These are phyloP conservation scores for Aplocera efformata DNA, from an alignment of 2,888 invertebrate genomes.

Conservation along the genomic window DNA sequence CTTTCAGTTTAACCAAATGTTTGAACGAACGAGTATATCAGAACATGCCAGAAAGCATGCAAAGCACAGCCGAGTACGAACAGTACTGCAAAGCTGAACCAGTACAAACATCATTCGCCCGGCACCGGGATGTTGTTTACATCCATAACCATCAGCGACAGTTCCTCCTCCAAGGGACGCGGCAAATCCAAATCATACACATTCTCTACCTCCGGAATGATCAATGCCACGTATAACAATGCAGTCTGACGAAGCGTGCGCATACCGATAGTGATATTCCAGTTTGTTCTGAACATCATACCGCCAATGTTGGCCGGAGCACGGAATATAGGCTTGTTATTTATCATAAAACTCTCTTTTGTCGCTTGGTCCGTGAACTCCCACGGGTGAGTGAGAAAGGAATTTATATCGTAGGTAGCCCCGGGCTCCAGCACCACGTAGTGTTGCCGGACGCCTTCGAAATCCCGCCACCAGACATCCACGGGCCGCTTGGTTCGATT, in stretches of 20 bases:
- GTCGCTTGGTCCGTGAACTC: slow-evolving; percentile 87
- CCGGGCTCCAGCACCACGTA: slow-evolving; percentile 81
- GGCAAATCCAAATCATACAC: slow-evolving; percentile 67
- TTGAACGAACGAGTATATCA: neutral
- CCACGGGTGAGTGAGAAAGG: slow-evolving; percentile 92
- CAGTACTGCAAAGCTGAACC: neutral
- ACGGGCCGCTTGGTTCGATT: slow-evolving; percentile 64
- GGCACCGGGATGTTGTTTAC: slow-evolving; percentile 19
- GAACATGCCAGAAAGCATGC: slow-evolving; percentile 2
- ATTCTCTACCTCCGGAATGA: slow-evolving; percentile 44
- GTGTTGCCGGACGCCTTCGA: slow-evolving; percentile 80
- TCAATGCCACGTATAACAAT: slow-evolving; percentile 64
- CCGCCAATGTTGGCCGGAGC: slow-evolving; percentile 55
- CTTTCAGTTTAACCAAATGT: neutral
- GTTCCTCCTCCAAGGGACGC: slow-evolving; percentile 51
- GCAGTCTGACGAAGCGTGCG: slow-evolving; percentile 69
- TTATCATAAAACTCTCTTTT: slow-evolving; percentile 82
- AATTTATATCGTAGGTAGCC: slow-evolving; percentile 83
- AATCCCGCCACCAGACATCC: slow-evolving; percentile 89
- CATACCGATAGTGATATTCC: slow-evolving; percentile 76
- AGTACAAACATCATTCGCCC: slow-evolving; percentile 9
- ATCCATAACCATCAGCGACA: slow-evolving; percentile 37
- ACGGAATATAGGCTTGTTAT: slow-evolving; percentile 70
- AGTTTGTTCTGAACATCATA: slow-evolving; percentile 57
- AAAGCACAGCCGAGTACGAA: neutral